Evolutionary conservation across 2,797 vertebrate genomes (phyloP).

Genomic region (Tarsius wallacei): DNA sequence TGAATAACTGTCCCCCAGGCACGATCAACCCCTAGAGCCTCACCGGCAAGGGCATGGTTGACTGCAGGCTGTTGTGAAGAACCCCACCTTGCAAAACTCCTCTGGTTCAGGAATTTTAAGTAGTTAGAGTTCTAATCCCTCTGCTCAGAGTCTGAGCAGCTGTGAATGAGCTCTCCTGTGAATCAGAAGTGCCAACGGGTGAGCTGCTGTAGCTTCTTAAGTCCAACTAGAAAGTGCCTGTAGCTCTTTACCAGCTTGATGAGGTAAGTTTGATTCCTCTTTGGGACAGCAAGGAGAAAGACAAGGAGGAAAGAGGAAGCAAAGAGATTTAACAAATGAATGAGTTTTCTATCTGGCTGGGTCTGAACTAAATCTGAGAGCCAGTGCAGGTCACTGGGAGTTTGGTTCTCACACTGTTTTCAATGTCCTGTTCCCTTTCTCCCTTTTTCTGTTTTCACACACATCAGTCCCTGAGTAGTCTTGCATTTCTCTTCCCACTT

Average conservation of each 20-base stretch:
- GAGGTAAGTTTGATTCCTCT: not conserved
- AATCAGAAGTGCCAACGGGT: not conserved
- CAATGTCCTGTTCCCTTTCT: not conserved
- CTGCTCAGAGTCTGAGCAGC: not conserved
- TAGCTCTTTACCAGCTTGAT: not conserved
- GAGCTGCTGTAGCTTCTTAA: not conserved
- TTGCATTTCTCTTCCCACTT: not conserved
- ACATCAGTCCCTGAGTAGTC: not conserved
- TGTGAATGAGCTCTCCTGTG: not conserved
- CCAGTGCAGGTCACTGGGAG: not conserved
- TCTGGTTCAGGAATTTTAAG: not conserved
- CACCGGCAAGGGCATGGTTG: not conserved
- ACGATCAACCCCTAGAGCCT: fast-evolving
- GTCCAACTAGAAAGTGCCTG: not conserved
- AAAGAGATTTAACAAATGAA: not conserved
- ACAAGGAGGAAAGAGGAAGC: slow-evolving; percentile 7
- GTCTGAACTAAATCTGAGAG: not conserved
- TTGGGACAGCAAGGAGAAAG: slow-evolving; percentile 18
- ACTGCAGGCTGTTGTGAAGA: not conserved
- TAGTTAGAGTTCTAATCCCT: not conserved
- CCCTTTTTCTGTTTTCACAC: not conserved
- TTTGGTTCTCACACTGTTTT: not conserved
- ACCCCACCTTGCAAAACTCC: fast-evolving
- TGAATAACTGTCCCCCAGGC: not conserved
- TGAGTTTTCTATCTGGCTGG: not conserved